phyloP scores from a whole-genome alignment of 2,113 vertebrate species.

The Panurus biarmicus region DNA sequence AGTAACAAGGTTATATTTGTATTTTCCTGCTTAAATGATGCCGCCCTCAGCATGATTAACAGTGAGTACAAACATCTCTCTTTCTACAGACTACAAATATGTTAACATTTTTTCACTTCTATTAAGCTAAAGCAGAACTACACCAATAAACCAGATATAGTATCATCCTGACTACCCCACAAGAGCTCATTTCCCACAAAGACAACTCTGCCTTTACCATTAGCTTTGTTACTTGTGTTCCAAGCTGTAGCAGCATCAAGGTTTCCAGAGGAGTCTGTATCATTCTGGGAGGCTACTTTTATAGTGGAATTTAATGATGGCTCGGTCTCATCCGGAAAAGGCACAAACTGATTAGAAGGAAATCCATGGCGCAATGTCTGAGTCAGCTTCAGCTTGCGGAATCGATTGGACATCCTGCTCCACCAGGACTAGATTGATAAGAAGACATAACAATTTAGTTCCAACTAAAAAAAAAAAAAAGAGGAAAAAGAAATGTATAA shows the following conservation, averaged over 20 bases:
- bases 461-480: background rate
- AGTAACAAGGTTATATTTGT: background rate
- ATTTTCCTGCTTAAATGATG: background rate
- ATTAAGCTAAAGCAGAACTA: background rate
- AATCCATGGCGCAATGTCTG: slow-evolving; percentile 90
- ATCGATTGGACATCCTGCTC: slow-evolving; percentile 97
- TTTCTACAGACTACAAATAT: background rate
- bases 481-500: background rate
- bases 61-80: background rate
- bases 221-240: slow-evolving; percentile 73
- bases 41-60: background rate
- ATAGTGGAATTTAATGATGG: slow-evolving; percentile 82
- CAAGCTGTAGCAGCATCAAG: slow-evolving; percentile 53
- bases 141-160: background rate
- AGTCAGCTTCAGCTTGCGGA: slow-evolving; percentile 91
- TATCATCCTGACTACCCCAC: background rate
- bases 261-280: slow-evolving; percentile 40
- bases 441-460: slow-evolving; percentile 15
- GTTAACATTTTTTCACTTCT: fast-evolving
- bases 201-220: slow-evolving; percentile 66
- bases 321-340: slow-evolving; percentile 79
- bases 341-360: slow-evolving; percentile 81
- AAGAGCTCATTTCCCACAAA: background rate
- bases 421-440: slow-evolving; percentile 88
- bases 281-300: slow-evolving; percentile 69